phyloP scores from a whole-genome alignment of 2,113 vertebrate genomes.

The Dipodomys merriami region DNA sequence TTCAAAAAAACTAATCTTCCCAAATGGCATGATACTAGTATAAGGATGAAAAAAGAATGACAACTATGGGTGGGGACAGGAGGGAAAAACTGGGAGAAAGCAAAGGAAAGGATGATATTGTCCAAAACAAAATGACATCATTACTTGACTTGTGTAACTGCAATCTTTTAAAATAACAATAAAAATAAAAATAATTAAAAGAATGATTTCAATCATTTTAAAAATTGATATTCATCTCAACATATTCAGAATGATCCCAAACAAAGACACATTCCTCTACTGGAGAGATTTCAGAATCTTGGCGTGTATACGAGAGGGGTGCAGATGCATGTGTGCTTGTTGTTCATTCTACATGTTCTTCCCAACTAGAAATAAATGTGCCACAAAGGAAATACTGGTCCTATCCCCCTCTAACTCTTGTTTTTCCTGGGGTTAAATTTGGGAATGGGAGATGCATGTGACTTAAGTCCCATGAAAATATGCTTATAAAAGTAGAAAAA shows the following conservation, averaged over 20 bases:
- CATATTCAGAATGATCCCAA: not conserved
- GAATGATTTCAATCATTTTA: not conserved
- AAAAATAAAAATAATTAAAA: too few relatives aligned
- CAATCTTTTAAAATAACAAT: too few relatives aligned
- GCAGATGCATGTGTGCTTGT: not conserved
- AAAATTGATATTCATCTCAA: not conserved
- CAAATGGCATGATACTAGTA: not conserved
- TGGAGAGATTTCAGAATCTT: slow-evolving; percentile 6
- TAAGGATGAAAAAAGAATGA: not conserved
- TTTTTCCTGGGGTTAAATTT: not conserved
- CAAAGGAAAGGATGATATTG: too few relatives aligned
- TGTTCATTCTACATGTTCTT: not conserved
- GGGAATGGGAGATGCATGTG: not conserved
- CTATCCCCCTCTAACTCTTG: not conserved
- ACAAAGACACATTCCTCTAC: not conserved
- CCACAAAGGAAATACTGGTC: not conserved
- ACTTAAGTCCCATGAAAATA: slow-evolving; percentile 1
- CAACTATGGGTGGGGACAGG: too few relatives aligned
- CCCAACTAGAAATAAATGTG: not conserved
- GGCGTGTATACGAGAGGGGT: not conserved
- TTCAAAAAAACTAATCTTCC: not conserved
- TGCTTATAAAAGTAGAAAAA: not conserved
- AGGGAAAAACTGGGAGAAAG: too few relatives aligned
- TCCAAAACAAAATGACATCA: too few relatives aligned
- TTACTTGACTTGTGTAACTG: too few relatives aligned